These are phyloP conservation scores for Crambe crambe DNA, from an alignment of 37 sponge, comb jelly and placozoan genomes.

Conservation along the genomic window DNA sequence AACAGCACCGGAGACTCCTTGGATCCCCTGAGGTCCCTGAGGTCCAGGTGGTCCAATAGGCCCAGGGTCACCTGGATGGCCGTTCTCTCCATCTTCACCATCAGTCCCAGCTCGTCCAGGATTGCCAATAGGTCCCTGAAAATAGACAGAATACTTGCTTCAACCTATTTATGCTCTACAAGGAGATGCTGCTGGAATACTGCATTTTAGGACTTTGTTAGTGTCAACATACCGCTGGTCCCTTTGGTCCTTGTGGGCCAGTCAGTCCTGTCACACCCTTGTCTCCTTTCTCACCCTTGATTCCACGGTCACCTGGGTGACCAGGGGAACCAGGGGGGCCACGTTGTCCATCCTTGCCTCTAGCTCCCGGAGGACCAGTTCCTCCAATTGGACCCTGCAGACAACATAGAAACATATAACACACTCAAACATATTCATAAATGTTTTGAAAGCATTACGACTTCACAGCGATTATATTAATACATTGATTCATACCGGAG, in stretches of 20 bases:
- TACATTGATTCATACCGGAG: conserved; percentile 26
- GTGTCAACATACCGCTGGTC: conserved; percentile 42
- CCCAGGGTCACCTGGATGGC: conserved; percentile 65
- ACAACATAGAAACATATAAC: neutral
- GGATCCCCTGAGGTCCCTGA: conserved; percentile 46
- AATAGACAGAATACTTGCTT: neutral
- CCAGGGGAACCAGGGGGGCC: conserved; percentile 22
- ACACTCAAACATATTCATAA: neutral
- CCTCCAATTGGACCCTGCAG: conserved; percentile 61
- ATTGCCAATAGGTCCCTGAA: conserved; percentile 46
- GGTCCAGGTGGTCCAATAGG: conserved; percentile 46
- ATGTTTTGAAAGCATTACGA: neutral
- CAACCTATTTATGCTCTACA: neutral
- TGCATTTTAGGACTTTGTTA: neutral
- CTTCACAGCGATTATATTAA: neutral
- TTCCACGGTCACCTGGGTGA: conserved; percentile 51
- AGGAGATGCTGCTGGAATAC: neutral
- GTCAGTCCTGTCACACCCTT: conserved; percentile 42
- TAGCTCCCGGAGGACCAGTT: conserved; percentile 59
- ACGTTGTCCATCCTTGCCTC: conserved; percentile 59
- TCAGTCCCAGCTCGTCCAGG: conserved; percentile 52
- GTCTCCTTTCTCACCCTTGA: conserved; percentile 56
- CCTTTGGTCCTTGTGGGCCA: conserved; percentile 61
- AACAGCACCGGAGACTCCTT: conserved; percentile 47
- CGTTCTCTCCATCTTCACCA: conserved; percentile 62